Conservation (phyloP, 2,797 vertebrate genomes). For the Mormyrus hasselquistii region DNA sequence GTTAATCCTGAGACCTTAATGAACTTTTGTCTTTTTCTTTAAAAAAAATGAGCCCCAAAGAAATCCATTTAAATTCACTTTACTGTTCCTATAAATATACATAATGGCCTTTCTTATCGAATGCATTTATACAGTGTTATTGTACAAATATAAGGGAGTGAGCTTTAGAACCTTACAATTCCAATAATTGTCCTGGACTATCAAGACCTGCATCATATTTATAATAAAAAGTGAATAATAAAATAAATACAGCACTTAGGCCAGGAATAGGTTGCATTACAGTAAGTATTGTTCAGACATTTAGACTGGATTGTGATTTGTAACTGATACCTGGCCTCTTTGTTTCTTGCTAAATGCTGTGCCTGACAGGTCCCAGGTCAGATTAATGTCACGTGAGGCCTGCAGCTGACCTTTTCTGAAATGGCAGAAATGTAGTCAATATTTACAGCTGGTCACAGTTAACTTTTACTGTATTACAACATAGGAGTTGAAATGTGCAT, state of each 20-base stretch:
- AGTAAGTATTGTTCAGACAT: not conserved
- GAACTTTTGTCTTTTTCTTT: not conserved
- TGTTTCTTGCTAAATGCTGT: constrained; percentile 1
- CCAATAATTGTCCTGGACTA: not conserved
- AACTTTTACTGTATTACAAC: not conserved
- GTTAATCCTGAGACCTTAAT: not conserved
- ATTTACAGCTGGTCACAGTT: not conserved
- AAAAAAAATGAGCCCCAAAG: not conserved
- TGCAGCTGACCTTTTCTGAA: not conserved
- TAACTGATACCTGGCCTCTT: not conserved
- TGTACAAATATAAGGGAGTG: not conserved
- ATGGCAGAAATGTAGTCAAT: not conserved
- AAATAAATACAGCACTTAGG: not conserved
- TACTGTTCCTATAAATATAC: not conserved
- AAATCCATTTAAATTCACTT: not conserved
- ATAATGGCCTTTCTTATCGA: not conserved
- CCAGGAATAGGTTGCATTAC: constrained; percentile 7
- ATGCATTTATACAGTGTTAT: not conserved
- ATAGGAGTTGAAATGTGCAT: not conserved
- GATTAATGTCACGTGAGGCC: not conserved
- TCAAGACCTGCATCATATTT: not conserved
- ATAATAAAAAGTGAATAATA: not conserved
- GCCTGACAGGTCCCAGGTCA: not conserved
- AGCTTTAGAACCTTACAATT: not conserved
- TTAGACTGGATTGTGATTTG: constrained; percentile 17